A percentile compares a stretch with the other conserved stretches of the same genome.
Evolutionary conservation across 2,797 vertebrate genomes (phyloP).

Genomic region (Threskiornis aethiopicus): DNA sequence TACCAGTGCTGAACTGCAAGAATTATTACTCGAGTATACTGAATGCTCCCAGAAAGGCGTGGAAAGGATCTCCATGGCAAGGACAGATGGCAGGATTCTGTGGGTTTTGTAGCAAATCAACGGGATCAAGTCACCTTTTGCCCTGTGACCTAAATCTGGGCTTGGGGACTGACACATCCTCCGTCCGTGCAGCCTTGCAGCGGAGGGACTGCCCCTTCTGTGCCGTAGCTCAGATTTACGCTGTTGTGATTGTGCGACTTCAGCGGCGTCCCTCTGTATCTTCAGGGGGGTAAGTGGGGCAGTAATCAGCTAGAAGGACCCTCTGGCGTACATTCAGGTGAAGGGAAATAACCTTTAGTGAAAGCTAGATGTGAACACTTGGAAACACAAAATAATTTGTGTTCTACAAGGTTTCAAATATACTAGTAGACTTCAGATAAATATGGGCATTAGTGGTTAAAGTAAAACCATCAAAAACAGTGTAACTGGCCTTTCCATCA

Average conservation of each 20-base stretch:
- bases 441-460: neutral
- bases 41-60: neutral
- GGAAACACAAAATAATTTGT: neutral
- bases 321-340: neutral
- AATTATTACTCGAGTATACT: neutral
- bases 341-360: neutral
- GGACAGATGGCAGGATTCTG: neutral
- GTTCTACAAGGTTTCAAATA: neutral
- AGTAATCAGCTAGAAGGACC: neutral
- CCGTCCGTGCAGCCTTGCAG: neutral
- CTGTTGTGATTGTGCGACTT: accelerated
- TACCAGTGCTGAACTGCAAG: neutral
- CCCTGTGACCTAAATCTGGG: neutral
- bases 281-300: neutral
- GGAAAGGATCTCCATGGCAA: neutral
- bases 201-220: neutral
- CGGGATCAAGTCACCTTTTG: neutral
- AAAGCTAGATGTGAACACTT: neutral
- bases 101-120: neutral
- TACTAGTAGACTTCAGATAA: neutral
- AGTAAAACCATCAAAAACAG: neutral
- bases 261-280: neutral
- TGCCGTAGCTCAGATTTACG: accelerated
- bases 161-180: accelerated
- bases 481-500: neutral